Evolutionary conservation across 2,113 vertebrate genomes (phyloP).

Genomic region (Tragelaphus buxtoni): DNA sequence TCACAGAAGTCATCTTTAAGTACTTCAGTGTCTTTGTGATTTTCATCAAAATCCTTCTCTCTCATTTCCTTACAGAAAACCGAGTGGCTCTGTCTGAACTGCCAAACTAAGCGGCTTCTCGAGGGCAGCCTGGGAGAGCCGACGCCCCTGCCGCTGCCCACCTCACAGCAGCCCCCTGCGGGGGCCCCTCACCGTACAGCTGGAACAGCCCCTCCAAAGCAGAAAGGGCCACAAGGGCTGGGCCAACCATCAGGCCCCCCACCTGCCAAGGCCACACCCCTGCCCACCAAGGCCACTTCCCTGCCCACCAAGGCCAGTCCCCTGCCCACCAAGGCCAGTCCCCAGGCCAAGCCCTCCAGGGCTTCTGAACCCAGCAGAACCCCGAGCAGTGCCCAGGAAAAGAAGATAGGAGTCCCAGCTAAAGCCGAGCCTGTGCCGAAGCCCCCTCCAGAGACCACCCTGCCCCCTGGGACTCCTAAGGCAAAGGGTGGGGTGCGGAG

Average conservation of each 20-base stretch:
- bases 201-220: constrained; percentile 63
- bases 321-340: constrained; percentile 73
- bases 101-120: constrained; percentile 96
- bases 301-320: constrained; percentile 53
- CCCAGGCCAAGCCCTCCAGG: constrained; percentile 81
- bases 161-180: constrained; percentile 85
- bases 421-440: constrained; percentile 76
- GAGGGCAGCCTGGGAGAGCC: constrained; percentile 94
- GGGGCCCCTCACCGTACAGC: constrained; percentile 83
- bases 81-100: constrained; percentile 99
- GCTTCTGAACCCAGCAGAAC: constrained; percentile 81
- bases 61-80: constrained; percentile 90
- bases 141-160: constrained; percentile 80
- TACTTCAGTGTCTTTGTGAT: background rate
- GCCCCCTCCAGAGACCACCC: constrained; percentile 69
- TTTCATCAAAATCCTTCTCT: constrained; percentile 1
- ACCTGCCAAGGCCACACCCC: background rate
- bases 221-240: constrained; percentile 74
- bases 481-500: constrained; percentile 71
- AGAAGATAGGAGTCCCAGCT: constrained; percentile 53
- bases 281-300: constrained; percentile 66
- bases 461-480: constrained; percentile 71
- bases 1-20: background rate
- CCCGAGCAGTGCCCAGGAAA: constrained; percentile 82
- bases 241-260: constrained; percentile 76